Evolutionary conservation across 2,888 invertebrate genomes (phyloP).

Genomic region (Zelleria hepariella): DNA sequence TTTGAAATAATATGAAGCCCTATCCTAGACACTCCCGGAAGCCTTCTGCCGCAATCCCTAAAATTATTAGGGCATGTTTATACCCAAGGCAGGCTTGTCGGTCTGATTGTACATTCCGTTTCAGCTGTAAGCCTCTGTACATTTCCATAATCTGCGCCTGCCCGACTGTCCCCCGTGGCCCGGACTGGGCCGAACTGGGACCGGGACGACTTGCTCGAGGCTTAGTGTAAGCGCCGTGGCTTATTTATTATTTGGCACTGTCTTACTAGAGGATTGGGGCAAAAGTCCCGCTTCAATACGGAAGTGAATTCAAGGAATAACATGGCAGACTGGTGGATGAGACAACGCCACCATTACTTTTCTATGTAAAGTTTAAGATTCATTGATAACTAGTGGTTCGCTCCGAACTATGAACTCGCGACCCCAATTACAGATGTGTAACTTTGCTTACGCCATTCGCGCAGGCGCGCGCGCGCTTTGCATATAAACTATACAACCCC

Average conservation of each 20-base stretch:
- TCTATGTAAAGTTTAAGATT: too few relatives aligned
- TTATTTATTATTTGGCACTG: not conserved
- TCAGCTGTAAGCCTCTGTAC: not conserved
- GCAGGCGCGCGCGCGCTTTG: too few relatives aligned
- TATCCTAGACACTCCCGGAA: not conserved
- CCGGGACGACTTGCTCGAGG: not conserved
- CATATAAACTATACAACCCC: too few relatives aligned
- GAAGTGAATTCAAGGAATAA: too few relatives aligned
- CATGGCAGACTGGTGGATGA: too few relatives aligned
- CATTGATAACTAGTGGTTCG: too few relatives aligned
- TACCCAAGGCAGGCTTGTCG: not conserved
- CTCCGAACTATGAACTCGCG: too few relatives aligned
- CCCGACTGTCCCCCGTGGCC: not conserved
- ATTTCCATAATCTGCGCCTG: constrained; percentile 1
- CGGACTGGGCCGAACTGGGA: not conserved
- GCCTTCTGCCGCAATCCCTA: not conserved
- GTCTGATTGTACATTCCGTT: not conserved
- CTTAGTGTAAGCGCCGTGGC: not conserved
- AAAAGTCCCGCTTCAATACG: too few relatives aligned
- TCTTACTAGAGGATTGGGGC: not conserved
- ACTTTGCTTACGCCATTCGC: too few relatives aligned
- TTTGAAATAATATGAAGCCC: too few relatives aligned
- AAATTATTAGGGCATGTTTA: not conserved
- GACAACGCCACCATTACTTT: too few relatives aligned
- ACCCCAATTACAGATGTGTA: too few relatives aligned